Base-by-base conservation (phyloP, 2,888 invertebrate species). In the Rosalia funebris region DNA sequence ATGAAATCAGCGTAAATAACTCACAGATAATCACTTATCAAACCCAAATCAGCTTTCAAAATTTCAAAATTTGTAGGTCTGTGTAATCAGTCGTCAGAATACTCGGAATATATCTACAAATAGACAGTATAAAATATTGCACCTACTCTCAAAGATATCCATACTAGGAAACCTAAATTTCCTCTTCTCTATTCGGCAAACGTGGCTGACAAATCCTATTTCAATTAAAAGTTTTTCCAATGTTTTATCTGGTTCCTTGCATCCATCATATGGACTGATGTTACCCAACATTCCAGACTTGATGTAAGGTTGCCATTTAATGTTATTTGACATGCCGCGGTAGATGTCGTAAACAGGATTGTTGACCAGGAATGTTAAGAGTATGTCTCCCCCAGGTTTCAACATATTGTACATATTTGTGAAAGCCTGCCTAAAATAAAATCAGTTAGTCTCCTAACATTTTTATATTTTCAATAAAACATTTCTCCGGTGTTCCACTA, bases 341-440 rank as follows among this genome's bases (percentile, higher is more conserved):
- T 90, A 92, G 0, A 90, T 85, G 34, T 89, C 87, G 75, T 86
- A 92, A 4, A 91, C 84, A 0, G 88, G 87, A 79, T 89, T 89
- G 59, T 84, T 85, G 0, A 89, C 90, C 19, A 91, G 78, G 72
- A 92, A 91, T 12, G 88, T 84, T 1, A 92, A 76, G 9, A 92
- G 78, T 45, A 88, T 86, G 70, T 89, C 88, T 0, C 92, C 93
- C 2, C 87, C 88, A 0, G 86, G 86, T 59, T 82, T 83, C n/a
- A 93, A 79, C 50, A 92, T 77, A 31, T 86, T 81, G 78, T 84
- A 87, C 52, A 93, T 87, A 73, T 90, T 91, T 55, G 81, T 81
- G 54, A 90, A 82, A 0, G 89, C 89, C 70, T 79, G 81, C 70
- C 87, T 91, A 81, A 41, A 83, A 82, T 19, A 34, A 1, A 7